Evolutionary conservation across 2,113 vertebrate species (phyloP).

Genomic region (Rhadina sibilatrix): DNA sequence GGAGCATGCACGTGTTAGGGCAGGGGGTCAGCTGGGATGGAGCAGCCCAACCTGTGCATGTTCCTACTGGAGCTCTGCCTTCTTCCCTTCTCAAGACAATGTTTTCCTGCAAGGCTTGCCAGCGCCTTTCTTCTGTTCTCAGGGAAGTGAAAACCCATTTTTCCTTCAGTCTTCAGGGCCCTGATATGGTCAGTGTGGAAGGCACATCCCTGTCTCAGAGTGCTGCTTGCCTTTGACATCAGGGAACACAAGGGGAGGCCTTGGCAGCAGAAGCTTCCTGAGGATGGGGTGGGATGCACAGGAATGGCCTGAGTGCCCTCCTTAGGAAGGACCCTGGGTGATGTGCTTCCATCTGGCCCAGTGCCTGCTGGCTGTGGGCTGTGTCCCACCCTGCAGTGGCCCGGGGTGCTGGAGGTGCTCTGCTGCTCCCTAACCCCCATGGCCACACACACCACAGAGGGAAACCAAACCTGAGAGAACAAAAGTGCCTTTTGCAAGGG

Average conservation of each 20-base stretch:
- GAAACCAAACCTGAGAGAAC: background rate
- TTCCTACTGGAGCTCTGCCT: background rate
- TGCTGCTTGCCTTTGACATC: accelerated
- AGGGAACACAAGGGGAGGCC: accelerated
- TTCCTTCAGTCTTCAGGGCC: background rate
- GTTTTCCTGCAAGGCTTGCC: background rate
- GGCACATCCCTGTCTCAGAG: no score
- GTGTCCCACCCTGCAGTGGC: accelerated
- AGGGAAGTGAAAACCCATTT: background rate
- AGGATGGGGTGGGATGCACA: background rate
- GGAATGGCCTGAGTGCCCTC: background rate
- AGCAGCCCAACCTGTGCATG: background rate
- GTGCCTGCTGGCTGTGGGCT: background rate
- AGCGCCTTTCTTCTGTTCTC: background rate
- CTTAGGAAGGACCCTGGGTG: background rate
- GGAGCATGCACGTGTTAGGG: accelerated
- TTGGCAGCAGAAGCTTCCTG: background rate
- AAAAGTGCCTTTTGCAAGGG: background rate
- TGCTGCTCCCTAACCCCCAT: background rate
- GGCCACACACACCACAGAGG: background rate
- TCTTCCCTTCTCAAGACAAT: background rate
- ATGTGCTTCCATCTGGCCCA: background rate
- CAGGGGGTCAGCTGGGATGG: background rate
- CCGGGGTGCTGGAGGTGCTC: background rate
- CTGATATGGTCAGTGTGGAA: background rate